These are phyloP conservation scores for Collichthys lucidus DNA, from an alignment of 2,113 vertebrate genomes.

Conservation along the genomic window DNA sequence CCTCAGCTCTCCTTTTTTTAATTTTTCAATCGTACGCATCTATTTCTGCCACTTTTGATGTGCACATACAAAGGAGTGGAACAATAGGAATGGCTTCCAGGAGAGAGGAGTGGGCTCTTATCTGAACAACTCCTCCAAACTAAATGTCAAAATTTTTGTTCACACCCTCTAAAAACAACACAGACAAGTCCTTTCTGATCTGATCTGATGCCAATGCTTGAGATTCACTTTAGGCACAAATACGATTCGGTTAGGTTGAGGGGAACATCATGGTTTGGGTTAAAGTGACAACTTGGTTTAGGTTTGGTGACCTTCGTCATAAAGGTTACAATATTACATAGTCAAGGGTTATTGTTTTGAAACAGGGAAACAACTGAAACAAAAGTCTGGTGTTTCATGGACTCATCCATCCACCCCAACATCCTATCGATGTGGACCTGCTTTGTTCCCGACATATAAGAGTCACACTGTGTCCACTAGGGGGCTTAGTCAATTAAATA, in stretches of 20 bases:
- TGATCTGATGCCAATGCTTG: background rate
- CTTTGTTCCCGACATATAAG: background rate
- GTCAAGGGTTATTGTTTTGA: background rate
- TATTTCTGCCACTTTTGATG: background rate
- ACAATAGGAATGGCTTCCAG: background rate
- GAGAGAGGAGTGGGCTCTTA: background rate
- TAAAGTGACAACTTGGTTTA: background rate
- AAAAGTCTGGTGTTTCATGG: background rate
- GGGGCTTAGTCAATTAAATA: background rate
- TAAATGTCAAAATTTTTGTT: background rate
- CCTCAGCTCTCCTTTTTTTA: background rate
- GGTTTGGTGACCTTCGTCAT: background rate
- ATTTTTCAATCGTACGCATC: background rate
- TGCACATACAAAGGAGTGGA: background rate
- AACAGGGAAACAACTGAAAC: no score
- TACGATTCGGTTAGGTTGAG: background rate
- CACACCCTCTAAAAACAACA: background rate
- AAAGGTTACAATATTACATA: background rate
- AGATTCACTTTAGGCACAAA: background rate
- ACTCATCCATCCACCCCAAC: background rate
- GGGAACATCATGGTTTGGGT: slow-evolving; percentile 6
- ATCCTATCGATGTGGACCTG: no score
- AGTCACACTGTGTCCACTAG: background rate
- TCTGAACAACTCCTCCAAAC: background rate
- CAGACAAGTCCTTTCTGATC: background rate